Conservation (phyloP, 2,888 invertebrate genomes). For the Oxyscelio sp. region DNA sequence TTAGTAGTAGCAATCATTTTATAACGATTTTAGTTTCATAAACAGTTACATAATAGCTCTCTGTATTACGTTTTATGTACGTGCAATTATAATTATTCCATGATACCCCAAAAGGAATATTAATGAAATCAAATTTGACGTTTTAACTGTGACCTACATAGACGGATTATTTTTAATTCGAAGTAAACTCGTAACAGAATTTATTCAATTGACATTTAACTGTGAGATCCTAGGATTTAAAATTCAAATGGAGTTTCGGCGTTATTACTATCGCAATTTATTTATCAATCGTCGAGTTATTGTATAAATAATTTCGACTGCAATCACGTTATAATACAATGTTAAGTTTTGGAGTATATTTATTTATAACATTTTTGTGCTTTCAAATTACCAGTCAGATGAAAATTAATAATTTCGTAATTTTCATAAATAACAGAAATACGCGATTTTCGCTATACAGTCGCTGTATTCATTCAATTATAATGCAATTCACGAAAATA, state of each 20-base stretch:
- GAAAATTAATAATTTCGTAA: constrained; percentile 22
- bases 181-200: neutral
- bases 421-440: constrained; percentile 26
- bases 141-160: constrained; percentile 8
- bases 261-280: constrained; percentile 22
- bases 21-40: neutral
- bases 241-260: constrained; percentile 16
- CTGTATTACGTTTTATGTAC: neutral
- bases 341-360: constrained; percentile 12
- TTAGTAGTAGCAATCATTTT: no score
- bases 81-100: neutral
- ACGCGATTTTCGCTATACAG: constrained; percentile 8
- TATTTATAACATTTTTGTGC: neutral
- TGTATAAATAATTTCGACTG: constrained; percentile 22
- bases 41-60: neutral
- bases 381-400: neutral
- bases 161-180: constrained; percentile 6
- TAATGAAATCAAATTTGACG: constrained; percentile 14
- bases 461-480: constrained; percentile 14
- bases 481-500: constrained; percentile 15
- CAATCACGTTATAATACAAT: constrained; percentile 6
- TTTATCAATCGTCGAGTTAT: constrained; percentile 38
- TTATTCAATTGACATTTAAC: constrained; percentile 28
- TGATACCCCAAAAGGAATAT: neutral
- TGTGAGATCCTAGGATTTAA: constrained; percentile 13